Percentiles rank a stretch among this genome's conserved stretches.
These are phyloP conservation scores for Hippocampus mohnikei DNA, from an alignment of 2,113 vertebrate species.

Conservation along the genomic window DNA sequence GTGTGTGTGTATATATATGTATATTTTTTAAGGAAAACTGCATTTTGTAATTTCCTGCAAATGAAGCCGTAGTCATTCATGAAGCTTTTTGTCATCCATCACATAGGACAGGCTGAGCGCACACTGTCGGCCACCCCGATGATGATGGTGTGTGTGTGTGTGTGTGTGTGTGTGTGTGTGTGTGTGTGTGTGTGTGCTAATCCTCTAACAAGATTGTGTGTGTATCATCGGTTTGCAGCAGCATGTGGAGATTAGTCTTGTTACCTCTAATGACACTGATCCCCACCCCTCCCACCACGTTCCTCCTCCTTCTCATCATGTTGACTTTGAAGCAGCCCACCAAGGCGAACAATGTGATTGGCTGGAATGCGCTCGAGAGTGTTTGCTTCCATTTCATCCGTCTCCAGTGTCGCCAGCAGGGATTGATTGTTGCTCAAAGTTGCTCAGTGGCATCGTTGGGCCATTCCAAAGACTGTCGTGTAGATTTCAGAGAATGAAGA, in stretches of 20 bases:
- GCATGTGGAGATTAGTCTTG: slow-evolving; percentile 28
- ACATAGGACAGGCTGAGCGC: not conserved
- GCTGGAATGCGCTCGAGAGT: not conserved
- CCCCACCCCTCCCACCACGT: not conserved
- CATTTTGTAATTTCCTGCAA: not conserved
- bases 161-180: slow-evolving; percentile 26
- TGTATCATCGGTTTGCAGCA: slow-evolving; percentile 21
- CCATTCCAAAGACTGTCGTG: no score
- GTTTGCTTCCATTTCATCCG: not conserved
- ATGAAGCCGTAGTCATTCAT: not conserved
- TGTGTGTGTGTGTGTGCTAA: slow-evolving; percentile 5
- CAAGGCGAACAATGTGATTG: not conserved
- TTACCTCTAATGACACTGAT: not conserved
- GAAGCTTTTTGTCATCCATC: not conserved
- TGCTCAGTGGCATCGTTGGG: no score
- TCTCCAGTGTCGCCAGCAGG: not conserved
- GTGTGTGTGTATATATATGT: no score
- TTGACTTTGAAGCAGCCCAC: not conserved
- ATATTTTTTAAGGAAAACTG: not conserved
- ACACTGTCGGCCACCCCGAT: not conserved
- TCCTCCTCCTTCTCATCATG: not conserved
- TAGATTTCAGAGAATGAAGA: no score
- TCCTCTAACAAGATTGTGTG: slow-evolving; percentile 11
- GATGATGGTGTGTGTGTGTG: slow-evolving; percentile 9
- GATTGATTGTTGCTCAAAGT: not conserved